Percentiles rank a stretch among this genome's conserved stretches.
Evolutionary conservation across 2,888 invertebrate genomes (phyloP).

Genomic region (Drosophila gaucha): DNA sequence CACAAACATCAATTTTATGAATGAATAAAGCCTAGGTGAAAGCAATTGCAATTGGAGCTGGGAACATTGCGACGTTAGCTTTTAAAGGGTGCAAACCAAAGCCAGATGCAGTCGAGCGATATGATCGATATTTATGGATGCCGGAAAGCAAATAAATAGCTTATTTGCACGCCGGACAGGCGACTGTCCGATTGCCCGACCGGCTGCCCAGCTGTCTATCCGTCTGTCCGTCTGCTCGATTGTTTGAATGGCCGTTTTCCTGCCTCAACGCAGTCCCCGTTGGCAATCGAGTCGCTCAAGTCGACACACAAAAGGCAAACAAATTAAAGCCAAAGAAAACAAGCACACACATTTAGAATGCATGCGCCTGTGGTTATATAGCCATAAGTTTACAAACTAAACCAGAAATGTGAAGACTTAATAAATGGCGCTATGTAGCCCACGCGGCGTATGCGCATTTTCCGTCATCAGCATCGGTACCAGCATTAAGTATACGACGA

Average conservation of each 20-base stretch:
- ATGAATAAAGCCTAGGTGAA: conserved; percentile 53
- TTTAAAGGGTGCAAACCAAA: conserved; percentile 50
- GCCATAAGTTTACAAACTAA: conserved; percentile 48
- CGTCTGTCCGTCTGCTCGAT: background rate
- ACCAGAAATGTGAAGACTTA: conserved; percentile 29
- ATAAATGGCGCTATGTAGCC: conserved; percentile 13
- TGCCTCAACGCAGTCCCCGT: conserved; percentile 9
- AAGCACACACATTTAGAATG: conserved; percentile 4
- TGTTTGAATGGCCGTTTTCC: conserved; percentile 7
- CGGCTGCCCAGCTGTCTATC: conserved; percentile 5
- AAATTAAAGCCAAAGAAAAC: conserved; percentile 23
- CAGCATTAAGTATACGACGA: conserved; percentile 40
- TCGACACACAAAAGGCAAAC: conserved; percentile 30
- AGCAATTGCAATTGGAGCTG: conserved; percentile 25
- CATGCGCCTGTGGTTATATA: conserved; percentile 9
- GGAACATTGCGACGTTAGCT: background rate
- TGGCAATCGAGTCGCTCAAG: conserved; percentile 24
- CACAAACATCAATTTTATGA: conserved; percentile 56
- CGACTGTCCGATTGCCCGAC: conserved; percentile 15
- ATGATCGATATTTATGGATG: conserved; percentile 74
- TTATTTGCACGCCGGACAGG: conserved; percentile 32
- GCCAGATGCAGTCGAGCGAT: conserved; percentile 59
- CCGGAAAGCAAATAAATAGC: conserved; percentile 55
- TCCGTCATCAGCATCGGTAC: conserved; percentile 22
- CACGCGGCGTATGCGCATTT: conserved; percentile 57